Evolutionary conservation across 2,797 vertebrate species (phyloP).

Genomic region (Odontamblyopus rebecca): DNA sequence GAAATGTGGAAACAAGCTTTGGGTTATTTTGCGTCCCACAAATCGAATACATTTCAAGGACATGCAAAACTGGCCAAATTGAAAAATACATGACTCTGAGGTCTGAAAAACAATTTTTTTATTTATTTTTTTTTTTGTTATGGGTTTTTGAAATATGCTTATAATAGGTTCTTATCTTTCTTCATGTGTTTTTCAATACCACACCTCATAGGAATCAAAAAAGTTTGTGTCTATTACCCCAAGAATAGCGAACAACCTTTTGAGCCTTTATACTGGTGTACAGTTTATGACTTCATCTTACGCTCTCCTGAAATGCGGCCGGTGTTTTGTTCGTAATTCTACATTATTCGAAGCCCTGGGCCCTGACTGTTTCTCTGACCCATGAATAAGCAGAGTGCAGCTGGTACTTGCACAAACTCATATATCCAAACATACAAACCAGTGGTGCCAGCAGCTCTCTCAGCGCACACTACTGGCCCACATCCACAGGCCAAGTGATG

Average conservation of each 20-base stretch:
- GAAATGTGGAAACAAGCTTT: no score
- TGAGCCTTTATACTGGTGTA: background rate
- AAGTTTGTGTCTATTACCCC: no score
- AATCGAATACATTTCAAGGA: no score
- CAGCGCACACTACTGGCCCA: constrained; percentile 20
- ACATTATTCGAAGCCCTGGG: background rate
- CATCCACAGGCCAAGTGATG: constrained; percentile 28
- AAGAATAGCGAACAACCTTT: background rate
- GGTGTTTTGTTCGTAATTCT: background rate
- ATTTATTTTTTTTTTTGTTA: no score
- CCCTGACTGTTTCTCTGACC: background rate
- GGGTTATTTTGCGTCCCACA: no score
- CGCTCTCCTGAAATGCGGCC: background rate
- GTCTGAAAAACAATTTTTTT: no score
- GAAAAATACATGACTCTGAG: no score
- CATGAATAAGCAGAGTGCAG: constrained; percentile 17
- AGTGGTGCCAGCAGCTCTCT: constrained; percentile 27
- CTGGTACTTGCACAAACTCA: constrained; percentile 21
- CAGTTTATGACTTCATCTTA: background rate
- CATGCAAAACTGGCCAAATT: no score
- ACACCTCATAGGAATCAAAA: background rate
- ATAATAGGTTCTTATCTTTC: background rate
- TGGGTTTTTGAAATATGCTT: background rate
- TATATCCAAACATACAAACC: constrained; percentile 15
- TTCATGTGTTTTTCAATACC: background rate